Evolutionary conservation across 2,888 invertebrate genomes (phyloP).

Genomic region (Schrankia costaestrigalis): DNA sequence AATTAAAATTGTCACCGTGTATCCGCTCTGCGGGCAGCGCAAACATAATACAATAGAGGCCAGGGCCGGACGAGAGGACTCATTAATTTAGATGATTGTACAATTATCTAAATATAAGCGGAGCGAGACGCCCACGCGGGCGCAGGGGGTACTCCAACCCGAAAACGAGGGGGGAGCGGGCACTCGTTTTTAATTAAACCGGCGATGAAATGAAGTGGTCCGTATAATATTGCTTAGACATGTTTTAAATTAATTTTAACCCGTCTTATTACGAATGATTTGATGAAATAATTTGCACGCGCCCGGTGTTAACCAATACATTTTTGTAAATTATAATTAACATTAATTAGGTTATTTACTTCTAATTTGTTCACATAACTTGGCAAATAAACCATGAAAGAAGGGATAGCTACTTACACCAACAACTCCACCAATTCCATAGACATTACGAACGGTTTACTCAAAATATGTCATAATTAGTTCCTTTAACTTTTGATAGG

Average conservation of each 20-base stretch:
- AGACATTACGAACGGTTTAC: too few relatives aligned
- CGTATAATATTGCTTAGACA: conserved; percentile 80
- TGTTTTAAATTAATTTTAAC: conserved; percentile 78
- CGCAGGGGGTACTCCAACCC: conserved; percentile 72
- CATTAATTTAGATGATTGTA: conserved; percentile 82
- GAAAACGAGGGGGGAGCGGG: conserved; percentile 75
- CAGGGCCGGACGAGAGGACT: conserved; percentile 77
- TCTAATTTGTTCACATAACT: too few relatives aligned
- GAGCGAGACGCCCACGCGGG: conserved; percentile 73
- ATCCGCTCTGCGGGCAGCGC: conserved; percentile 57
- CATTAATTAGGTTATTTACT: too few relatives aligned
- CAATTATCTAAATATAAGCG: conserved; percentile 82
- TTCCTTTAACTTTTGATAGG: too few relatives aligned
- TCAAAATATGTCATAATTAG: too few relatives aligned
- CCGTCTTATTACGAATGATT: conserved; percentile 63
- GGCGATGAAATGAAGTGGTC: conserved; percentile 80
- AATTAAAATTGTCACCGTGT: conserved; percentile 66
- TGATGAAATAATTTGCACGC: conserved; percentile 43
- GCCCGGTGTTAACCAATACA: conserved; percentile 11
- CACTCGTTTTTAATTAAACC: conserved; percentile 81
- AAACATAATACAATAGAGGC: conserved; percentile 74
- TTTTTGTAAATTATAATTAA: conserved; percentile 14
- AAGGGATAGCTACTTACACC: too few relatives aligned
- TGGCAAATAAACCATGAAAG: too few relatives aligned
- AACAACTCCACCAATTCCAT: too few relatives aligned